Evolutionary conservation across 1,140 invertebrate species (phyloP), one percentile per base, ranked within the genome.

Genomic region (Diachasma alloeum): DNA sequence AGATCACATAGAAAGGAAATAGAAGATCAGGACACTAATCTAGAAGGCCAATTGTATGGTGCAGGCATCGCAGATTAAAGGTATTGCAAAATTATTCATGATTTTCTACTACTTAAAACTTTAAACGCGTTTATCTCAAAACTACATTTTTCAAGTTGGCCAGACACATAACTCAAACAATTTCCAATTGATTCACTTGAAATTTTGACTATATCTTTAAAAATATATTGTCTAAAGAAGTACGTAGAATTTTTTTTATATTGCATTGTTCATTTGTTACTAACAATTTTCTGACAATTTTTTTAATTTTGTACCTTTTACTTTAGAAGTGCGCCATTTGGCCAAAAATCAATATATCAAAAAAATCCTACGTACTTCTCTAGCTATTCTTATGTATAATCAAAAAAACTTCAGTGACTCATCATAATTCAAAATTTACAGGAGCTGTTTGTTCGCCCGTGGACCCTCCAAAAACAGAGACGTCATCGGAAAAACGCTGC

Each of bases 111-210:
- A 67, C 66, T 74, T 39, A 69, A 78, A 78, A 78, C 72, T 78
- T 78, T 70, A 78, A 78, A 77, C 71, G 63, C 71, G 70, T 73
- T 77, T 77, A 24, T 78, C 76, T 78, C 72, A 42, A 74, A 78
- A 78, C 46, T 56, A 39, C 63, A 42, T 78, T 74, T 78, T 78
- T 68, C 22, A 42, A 78, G 36, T 26, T 63, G 26, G 76, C 46
- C 72, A 72, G 19, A 74, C 8, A 48, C 36, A 73, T 72, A 77
- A 73, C 75, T 77, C 75, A 63, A 53, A 26, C 63, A 78, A 78
- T 48, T 78, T 53, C 66, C 42, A 9, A 74, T 66, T 71, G 63
- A 74, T 69, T 46, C 39, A 74, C 63, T 39, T 70, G 63, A 78
- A 74, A 69, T 70, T 78, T 78, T 71, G 63, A 74, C 63, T 48